Base-by-base conservation (phyloP, 2,888 invertebrate species). In the Heliconius hortense region DNA sequence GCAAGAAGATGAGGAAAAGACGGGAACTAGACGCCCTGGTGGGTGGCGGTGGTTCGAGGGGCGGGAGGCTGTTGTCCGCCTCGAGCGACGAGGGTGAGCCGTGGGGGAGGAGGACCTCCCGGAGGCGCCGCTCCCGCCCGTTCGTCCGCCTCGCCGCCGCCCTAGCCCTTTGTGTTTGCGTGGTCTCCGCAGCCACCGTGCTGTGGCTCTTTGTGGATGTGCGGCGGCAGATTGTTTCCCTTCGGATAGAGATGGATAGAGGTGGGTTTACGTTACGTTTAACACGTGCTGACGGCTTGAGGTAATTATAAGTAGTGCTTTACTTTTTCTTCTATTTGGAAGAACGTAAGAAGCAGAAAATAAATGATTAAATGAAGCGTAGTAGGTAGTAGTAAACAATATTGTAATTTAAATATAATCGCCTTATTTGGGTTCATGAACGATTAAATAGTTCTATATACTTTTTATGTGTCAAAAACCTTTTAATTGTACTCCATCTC, bases 1-100 rank as follows among this genome's bases (percentile, higher is more conserved):
- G 94, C 81, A 97, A 97, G 90, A 96, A 96, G 91, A 96, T 97
- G 96, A 94, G 96, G 85, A 97, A 97, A 86, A 95, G 97, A 80
- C 95, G 96, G 84, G 96, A 97, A 88, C 90, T 97, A 82, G 97
- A 97, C 87, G 97, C 97, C 64, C 88, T 97, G 74, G 96, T 96
- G 71, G 85, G 94, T 90, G 87, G 96, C 86, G 90, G 86, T 43
- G 93, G 89, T 1, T 90, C 90, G 39, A 86, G 94, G 7, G 90
- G 93, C 1, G 94, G 94, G 64, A 91, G 96, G 86, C 95, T 96
- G 81, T 93, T 95, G 83, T 95, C 96, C 70, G 94, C 96, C 77
- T 96, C 96, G 66, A 93, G 93, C 75, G 94, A 94, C 75, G 94
- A 94, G 72, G 93, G 94, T 86, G 96, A 92, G 94, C 96, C 90